A percentile compares a stretch with the other conserved stretches of the same genome.
Conservation (phyloP, 2,797 vertebrate species). For the Gymnothorax javanicus region DNA sequence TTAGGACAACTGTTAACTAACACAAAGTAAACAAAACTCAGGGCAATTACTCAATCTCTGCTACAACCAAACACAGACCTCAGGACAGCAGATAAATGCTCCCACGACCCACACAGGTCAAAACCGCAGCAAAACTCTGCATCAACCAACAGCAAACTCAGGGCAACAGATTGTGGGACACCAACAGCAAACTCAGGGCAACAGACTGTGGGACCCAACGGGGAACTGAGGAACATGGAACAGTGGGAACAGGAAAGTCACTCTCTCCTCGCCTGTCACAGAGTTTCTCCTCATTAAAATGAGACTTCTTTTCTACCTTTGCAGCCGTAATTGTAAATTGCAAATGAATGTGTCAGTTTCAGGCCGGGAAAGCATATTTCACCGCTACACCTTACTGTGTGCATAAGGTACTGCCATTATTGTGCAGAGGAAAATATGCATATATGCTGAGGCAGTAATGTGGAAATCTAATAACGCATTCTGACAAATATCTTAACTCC, state of each 20-base stretch:
- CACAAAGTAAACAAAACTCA: too few species aligned
- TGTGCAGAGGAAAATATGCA: not conserved
- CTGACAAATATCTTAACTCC: conserved; percentile 69
- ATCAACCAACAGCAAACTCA: not conserved
- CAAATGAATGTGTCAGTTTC: not conserved
- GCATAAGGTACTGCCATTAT: not conserved
- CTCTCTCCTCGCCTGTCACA: not conserved
- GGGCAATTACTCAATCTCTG: too few species aligned
- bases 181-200: too few species aligned
- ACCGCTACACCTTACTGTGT: not conserved
- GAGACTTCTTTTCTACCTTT: not conserved
- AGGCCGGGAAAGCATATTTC: not conserved
- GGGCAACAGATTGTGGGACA: too few species aligned
- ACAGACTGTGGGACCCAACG: not conserved
- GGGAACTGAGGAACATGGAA: too few species aligned
- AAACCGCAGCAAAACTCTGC: too few species aligned
- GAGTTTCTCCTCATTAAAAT: not conserved
- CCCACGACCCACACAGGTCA: too few species aligned
- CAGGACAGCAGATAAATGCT: too few species aligned
- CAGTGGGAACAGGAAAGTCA: not conserved
- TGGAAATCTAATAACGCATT: conserved; percentile 70
- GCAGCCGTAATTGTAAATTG: conserved; percentile 4
- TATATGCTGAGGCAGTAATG: conserved; percentile 60
- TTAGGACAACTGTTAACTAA: too few species aligned
- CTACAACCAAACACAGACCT: too few species aligned